Evolutionary conservation across 2,888 invertebrate species (phyloP).

Genomic region (Prostheceraeus crozeri): DNA sequence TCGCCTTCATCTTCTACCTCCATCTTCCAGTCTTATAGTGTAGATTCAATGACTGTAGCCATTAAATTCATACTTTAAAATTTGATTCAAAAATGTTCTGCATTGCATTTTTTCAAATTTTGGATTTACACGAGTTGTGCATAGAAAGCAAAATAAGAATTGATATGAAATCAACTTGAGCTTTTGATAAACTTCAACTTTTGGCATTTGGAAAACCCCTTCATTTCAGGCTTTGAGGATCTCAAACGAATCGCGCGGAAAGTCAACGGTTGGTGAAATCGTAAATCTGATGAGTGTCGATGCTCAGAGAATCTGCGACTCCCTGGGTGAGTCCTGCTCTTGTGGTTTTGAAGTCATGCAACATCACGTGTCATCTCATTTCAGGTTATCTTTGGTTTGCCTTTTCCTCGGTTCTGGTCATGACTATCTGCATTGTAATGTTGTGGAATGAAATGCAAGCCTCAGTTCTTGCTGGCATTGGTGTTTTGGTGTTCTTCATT

Average conservation of each 20-base stretch:
- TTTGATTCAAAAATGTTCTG: too few species aligned
- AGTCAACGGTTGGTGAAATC: constrained; percentile 55
- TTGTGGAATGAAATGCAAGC: constrained; percentile 59
- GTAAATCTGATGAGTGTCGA: constrained; percentile 51
- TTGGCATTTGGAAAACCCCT: too few species aligned
- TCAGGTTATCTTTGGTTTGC: neutral
- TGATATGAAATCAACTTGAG: too few species aligned
- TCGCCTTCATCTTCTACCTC: too few species aligned
- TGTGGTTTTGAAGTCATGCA: neutral
- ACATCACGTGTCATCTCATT: neutral
- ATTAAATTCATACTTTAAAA: too few species aligned
- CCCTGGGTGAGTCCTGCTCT: constrained; percentile 6
- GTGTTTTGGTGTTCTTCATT: constrained; percentile 79
- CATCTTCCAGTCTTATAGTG: too few species aligned
- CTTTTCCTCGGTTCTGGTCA: constrained; percentile 57
- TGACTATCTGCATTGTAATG: constrained; percentile 67
- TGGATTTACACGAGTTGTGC: too few species aligned
- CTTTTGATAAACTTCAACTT: too few species aligned
- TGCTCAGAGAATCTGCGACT: constrained; percentile 33
- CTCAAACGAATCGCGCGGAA: constrained; percentile 47
- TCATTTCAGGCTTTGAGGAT: constrained; percentile 47
- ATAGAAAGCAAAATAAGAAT: too few species aligned
- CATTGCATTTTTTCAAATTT: too few species aligned
- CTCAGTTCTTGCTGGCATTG: constrained; percentile 76
- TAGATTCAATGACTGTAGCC: too few species aligned